Percentiles rank a stretch among this genome's conserved stretches.
Conservation (phyloP, 2,113 vertebrate species). For the Sitta europaea region DNA sequence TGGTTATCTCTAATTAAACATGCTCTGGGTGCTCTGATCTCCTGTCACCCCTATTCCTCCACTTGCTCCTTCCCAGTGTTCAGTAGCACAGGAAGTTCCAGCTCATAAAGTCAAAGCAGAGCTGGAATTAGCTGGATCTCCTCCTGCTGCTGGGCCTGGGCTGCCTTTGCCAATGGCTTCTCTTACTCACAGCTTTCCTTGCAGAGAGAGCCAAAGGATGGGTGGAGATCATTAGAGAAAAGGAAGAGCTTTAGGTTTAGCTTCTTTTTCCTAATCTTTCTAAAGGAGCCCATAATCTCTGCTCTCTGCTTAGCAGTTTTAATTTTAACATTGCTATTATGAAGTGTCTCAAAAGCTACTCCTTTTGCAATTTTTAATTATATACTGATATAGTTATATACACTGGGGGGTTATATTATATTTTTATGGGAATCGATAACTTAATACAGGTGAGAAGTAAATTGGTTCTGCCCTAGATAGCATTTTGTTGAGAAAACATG, state of each 20-base stretch:
- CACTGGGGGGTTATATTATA: background rate
- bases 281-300: background rate
- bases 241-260: background rate
- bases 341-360: background rate
- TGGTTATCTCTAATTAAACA: background rate
- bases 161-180: background rate
- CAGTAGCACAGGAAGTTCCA: background rate
- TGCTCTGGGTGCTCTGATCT: background rate
- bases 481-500: background rate
- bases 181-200: background rate
- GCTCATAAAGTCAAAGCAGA: background rate
- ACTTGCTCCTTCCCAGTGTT: background rate
- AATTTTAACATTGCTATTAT: background rate
- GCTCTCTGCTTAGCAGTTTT: background rate
- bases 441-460: background rate
- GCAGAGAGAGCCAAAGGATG: background rate
- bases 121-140: background rate
- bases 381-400: background rate
- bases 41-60: background rate
- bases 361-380: background rate
- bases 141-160: background rate
- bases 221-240: background rate
- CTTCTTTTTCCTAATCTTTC: background rate
- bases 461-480: constrained; percentile 7
- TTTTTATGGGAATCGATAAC: background rate